Evolutionary conservation across 2,888 invertebrate genomes (phyloP).

Genomic region (Schrankia costaestrigalis): DNA sequence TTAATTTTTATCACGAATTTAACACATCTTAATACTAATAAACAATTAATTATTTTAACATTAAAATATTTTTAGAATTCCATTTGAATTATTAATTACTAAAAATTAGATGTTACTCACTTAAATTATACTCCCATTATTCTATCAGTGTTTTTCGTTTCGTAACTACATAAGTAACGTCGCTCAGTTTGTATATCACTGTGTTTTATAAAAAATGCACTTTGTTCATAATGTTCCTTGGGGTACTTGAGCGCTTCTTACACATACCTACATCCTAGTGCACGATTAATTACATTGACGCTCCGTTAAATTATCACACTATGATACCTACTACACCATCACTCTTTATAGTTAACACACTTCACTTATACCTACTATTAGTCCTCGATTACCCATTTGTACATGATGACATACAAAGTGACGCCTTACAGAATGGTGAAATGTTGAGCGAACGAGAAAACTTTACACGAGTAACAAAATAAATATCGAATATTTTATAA

Average conservation of each 20-base stretch:
- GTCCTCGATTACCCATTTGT: too few species aligned
- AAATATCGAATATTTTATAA: constrained; percentile 34
- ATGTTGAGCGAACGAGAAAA: constrained; percentile 45
- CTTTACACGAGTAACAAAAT: constrained; percentile 30
- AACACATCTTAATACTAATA: constrained; percentile 66
- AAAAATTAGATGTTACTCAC: constrained; percentile 38
- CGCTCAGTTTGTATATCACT: constrained; percentile 36
- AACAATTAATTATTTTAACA: constrained; percentile 64
- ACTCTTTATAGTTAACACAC: constrained; percentile 39
- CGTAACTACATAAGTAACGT: constrained; percentile 28
- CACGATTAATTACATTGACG: too few species aligned
- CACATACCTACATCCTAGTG: too few species aligned
- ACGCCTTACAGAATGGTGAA: constrained; percentile 24
- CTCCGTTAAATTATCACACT: too few species aligned
- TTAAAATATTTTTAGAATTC: constrained; percentile 66
- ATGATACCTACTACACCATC: constrained; percentile 38
- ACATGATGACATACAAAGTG: too few species aligned
- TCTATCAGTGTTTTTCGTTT: constrained; percentile 41
- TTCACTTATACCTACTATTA: constrained; percentile 15
- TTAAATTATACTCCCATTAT: constrained; percentile 49
- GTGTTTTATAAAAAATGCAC: constrained; percentile 31
- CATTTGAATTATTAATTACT: constrained; percentile 52
- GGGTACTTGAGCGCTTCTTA: constrained; percentile 41
- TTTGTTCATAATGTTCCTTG: constrained; percentile 29
- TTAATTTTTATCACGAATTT: constrained; percentile 67